phyloP scores from a whole-genome alignment of 2,797 vertebrate genomes.

The Onychomys arenicola region DNA sequence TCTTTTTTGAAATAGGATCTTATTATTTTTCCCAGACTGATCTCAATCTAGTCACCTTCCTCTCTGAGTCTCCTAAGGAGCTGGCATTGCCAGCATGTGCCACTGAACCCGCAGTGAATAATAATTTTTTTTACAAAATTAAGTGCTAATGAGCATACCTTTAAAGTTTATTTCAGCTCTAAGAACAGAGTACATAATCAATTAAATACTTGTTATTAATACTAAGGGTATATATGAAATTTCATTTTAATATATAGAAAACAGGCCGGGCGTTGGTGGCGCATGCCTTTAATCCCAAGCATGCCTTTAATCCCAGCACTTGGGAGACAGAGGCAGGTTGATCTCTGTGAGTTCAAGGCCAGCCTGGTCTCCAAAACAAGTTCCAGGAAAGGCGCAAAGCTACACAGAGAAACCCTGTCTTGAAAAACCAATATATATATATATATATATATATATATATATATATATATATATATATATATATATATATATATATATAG shows the following conservation, averaged over 20 bases:
- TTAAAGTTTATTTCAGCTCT: neutral
- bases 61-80: neutral
- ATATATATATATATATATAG: no score
- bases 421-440: no score
- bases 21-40: neutral
- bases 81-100: neutral
- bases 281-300: no score
- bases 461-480: no score
- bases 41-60: neutral
- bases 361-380: no score
- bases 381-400: no score
- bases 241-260: neutral
- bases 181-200: neutral
- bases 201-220: neutral
- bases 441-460: no score
- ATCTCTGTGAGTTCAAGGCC: no score
- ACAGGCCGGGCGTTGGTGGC: no score
- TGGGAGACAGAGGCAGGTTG: no score
- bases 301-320: no score
- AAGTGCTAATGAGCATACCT: neutral
- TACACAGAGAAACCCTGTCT: no score
- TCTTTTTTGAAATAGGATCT: neutral
- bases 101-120: neutral
- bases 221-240: neutral
- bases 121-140: neutral